Conservation (phyloP, 2,797 vertebrate species). For the Coregonus ussuriensis region DNA sequence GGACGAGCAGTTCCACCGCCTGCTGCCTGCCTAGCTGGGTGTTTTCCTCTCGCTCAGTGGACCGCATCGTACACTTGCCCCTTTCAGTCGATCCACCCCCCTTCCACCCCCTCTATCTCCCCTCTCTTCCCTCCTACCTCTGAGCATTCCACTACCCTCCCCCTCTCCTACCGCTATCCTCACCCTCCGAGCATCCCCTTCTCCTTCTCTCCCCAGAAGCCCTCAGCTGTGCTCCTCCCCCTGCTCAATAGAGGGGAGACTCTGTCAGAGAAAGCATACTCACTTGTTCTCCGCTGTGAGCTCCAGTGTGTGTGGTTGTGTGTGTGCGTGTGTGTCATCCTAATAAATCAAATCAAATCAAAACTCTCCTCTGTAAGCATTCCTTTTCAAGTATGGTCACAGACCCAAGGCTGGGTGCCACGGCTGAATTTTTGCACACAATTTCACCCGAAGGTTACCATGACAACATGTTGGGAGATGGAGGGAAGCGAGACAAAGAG, state of each 20-base stretch:
- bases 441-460: slow-evolving; percentile 21
- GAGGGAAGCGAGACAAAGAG: slow-evolving; percentile 2
- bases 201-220: neutral
- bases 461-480: slow-evolving; percentile 13
- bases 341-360: too few species aligned
- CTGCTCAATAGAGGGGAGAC: neutral
- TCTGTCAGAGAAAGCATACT: neutral
- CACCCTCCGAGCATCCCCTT: neutral
- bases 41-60: slow-evolving; percentile 1
- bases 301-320: neutral
- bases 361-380: slow-evolving; percentile 9
- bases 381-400: slow-evolving; percentile 28
- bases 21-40: neutral
- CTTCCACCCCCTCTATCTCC: neutral
- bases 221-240: neutral
- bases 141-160: neutral
- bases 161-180: neutral
- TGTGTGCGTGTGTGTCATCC: neutral
- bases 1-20: neutral
- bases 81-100: too few species aligned
- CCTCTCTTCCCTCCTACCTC: neutral
- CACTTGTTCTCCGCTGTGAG: neutral
- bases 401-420: neutral
- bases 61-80: neutral
- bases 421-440: slow-evolving; percentile 20